phyloP scores from a whole-genome alignment of 2,888 invertebrate genomes.

The Coenonympha arcania region DNA sequence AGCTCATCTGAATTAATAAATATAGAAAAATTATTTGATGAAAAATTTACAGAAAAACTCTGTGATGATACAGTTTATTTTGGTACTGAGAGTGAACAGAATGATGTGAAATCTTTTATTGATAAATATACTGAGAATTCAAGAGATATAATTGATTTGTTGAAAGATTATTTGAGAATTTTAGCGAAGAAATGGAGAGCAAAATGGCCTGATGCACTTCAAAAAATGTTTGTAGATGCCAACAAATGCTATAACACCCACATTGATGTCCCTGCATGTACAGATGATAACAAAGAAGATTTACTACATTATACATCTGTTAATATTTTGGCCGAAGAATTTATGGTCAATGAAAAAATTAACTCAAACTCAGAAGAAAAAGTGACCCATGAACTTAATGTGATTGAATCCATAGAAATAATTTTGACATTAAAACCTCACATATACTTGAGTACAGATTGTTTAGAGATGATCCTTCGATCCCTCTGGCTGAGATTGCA shows the following conservation, averaged over 20 bases:
- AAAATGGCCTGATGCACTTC: constrained; percentile 78
- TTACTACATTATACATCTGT: constrained; percentile 51
- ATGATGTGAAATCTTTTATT: constrained; percentile 78
- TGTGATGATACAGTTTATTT: constrained; percentile 71
- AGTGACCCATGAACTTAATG: constrained; percentile 44
- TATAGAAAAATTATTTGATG: constrained; percentile 75
- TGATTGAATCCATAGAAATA: constrained; percentile 56
- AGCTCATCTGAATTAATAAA: constrained; percentile 78
- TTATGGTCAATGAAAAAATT: constrained; percentile 55
- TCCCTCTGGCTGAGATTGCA: constrained; percentile 65
- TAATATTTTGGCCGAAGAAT: constrained; percentile 61
- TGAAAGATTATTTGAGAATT: constrained; percentile 75
- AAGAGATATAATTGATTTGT: constrained; percentile 74
- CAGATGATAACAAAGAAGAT: constrained; percentile 49
- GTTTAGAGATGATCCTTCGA: constrained; percentile 53
- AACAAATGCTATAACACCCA: constrained; percentile 73
- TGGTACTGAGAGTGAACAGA: constrained; percentile 76
- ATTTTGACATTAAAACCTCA: constrained; percentile 53
- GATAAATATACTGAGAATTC: constrained; percentile 72
- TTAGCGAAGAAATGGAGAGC: constrained; percentile 76
- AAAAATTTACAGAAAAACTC: constrained; percentile 47
- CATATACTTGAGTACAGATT: constrained; percentile 48
- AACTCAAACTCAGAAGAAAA: constrained; percentile 38
- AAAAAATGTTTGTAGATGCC: constrained; percentile 74
- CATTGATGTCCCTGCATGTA: constrained; percentile 58